Evolutionary conservation across 1,140 invertebrate species (phyloP).

Genomic region (Brachionus rubens): DNA sequence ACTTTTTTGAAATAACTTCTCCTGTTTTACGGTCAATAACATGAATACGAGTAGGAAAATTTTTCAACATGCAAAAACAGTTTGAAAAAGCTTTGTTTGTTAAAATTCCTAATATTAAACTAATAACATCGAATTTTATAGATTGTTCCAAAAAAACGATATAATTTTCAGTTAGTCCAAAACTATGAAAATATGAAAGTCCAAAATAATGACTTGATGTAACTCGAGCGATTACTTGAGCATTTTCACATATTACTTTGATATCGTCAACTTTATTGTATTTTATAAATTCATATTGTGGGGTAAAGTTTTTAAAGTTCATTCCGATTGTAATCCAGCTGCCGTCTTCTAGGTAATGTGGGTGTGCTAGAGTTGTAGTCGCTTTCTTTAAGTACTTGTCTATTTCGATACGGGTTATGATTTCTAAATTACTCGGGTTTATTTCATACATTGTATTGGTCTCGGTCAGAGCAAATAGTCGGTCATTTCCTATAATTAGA

Average conservation of each 20-base stretch:
- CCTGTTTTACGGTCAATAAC: conserved; percentile 60
- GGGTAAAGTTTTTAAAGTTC: conserved; percentile 6
- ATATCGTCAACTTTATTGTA: neutral
- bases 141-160: conserved; percentile 80
- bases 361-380: conserved; percentile 22
- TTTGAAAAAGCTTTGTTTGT: conserved; percentile 1
- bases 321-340: conserved; percentile 39
- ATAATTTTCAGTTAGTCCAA: conserved; percentile 77
- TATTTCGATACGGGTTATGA: neutral
- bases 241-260: conserved; percentile 47
- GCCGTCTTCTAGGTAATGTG: conserved; percentile 16
- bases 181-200: conserved; percentile 82
- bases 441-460: conserved; percentile 28
- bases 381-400: neutral
- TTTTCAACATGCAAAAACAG: neutral
- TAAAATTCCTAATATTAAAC: conserved; percentile 61
- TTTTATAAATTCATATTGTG: conserved; percentile 5
- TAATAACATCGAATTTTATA: conserved; percentile 67
- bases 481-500: neutral
- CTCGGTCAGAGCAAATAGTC: conserved; percentile 24
- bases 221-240: conserved; percentile 64
- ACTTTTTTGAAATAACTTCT: conserved; percentile 64
- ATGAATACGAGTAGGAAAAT: conserved; percentile 58
- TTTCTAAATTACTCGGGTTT: neutral
- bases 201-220: conserved; percentile 72